Percentiles rank a stretch among this genome's conserved stretches.
Conservation (phyloP, 2,113 vertebrate species). For the Poecilia latipinna region DNA sequence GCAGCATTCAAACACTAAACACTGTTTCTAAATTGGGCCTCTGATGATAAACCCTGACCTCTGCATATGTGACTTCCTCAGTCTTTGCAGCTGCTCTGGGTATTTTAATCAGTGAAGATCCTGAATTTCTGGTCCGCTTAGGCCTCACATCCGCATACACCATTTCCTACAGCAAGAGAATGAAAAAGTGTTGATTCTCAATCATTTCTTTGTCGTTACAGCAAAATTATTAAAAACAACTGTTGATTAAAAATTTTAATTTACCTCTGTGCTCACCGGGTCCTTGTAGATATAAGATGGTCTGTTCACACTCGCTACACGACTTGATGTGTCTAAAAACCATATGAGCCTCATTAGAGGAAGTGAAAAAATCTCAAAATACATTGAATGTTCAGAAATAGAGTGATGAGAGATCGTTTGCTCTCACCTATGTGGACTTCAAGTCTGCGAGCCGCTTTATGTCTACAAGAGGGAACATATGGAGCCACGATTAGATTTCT, state of each 20-base stretch:
- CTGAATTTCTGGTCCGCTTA: not conserved
- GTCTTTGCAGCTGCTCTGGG: accelerated
- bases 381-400: accelerated
- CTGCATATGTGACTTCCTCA: constrained; percentile 49
- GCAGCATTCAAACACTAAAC: not conserved
- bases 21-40: not conserved
- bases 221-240: not conserved
- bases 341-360: not conserved
- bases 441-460: not conserved
- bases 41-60: constrained; percentile 21
- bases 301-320: not conserved
- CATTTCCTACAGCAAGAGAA: constrained; percentile 40
- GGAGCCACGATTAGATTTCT: not conserved
- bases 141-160: constrained; percentile 48
- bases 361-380: not conserved
- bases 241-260: not conserved
- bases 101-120: not conserved
- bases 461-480: constrained; percentile 25
- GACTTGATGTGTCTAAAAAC: constrained; percentile 37
- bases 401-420: not conserved
- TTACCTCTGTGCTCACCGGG: constrained; percentile 25
- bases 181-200: not conserved
- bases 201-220: not conserved
- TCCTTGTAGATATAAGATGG: constrained; percentile 31
- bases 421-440: constrained; percentile 43